Evolutionary conservation across 2,888 invertebrate species (phyloP).

Genomic region (Noctuana brunneofusca): DNA sequence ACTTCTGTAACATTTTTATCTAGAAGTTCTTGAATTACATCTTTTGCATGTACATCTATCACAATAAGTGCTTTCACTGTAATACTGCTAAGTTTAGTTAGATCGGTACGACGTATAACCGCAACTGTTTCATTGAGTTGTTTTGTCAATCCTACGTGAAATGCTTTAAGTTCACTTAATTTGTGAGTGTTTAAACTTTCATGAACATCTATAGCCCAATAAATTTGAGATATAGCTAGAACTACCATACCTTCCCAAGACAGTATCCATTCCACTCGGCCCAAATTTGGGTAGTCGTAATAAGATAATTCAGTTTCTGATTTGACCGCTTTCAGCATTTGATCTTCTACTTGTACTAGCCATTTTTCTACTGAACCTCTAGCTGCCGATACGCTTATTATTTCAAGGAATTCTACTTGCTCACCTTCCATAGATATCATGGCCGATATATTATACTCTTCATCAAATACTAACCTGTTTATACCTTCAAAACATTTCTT

Average conservation of each 20-base stretch:
- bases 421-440: conserved; percentile 92
- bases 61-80: conserved; percentile 92
- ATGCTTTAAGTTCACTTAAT: conserved; percentile 79
- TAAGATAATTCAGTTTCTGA: conserved; percentile 87
- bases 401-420: conserved; percentile 84
- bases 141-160: conserved; percentile 78
- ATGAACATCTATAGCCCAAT: conserved; percentile 92
- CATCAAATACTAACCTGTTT: conserved; percentile 87
- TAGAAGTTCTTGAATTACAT: conserved; percentile 87
- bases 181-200: conserved; percentile 84
- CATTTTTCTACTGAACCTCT: conserved; percentile 94
- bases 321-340: conserved; percentile 89
- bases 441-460: conserved; percentile 87
- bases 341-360: conserved; percentile 91
- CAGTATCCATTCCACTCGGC: conserved; percentile 87
- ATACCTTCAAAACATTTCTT: conserved; percentile 96
- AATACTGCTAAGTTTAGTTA: conserved; percentile 87
- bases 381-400: conserved; percentile 87
- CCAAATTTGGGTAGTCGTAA: conserved; percentile 82
- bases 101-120: conserved; percentile 86
- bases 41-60: conserved; percentile 93
- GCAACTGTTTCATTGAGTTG: conserved; percentile 90
- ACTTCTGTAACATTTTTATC: conserved; percentile 86
- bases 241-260: conserved; percentile 93
- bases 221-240: conserved; percentile 90